These are phyloP conservation scores for Cololabis saira DNA, from an alignment of 2,113 vertebrate species.

Conservation along the genomic window DNA sequence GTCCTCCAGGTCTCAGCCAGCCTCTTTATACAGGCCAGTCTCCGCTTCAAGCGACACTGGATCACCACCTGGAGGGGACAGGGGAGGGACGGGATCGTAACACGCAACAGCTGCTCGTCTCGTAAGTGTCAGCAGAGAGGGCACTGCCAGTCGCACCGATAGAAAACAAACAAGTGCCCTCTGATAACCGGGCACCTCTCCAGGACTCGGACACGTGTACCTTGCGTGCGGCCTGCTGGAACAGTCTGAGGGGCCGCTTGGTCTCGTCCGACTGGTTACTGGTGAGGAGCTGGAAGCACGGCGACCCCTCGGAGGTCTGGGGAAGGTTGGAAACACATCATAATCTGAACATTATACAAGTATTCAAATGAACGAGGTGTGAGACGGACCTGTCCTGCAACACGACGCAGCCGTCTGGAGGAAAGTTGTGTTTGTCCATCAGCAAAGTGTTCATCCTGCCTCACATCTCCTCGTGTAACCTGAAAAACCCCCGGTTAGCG, in stretches of 20 bases:
- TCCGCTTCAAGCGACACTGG: slow-evolving; percentile 78
- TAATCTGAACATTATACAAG: too few relatives aligned
- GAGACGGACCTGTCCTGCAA: slow-evolving; percentile 79
- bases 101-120: too few relatives aligned
- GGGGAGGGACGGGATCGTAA: background rate
- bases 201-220: slow-evolving; percentile 63
- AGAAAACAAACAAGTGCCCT: too few relatives aligned
- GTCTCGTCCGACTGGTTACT: slow-evolving; percentile 82
- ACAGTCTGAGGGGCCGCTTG: slow-evolving; percentile 77
- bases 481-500: slow-evolving; percentile 42
- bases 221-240: slow-evolving; percentile 90
- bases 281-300: slow-evolving; percentile 81
- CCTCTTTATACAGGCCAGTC: slow-evolving; percentile 76
- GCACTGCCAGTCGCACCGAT: too few relatives aligned
- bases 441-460: slow-evolving; percentile 74
- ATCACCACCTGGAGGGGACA: slow-evolving; percentile 78
- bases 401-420: slow-evolving; percentile 71
- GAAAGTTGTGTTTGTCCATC: slow-evolving; percentile 65
- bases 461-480: slow-evolving; percentile 78
- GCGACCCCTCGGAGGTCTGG: slow-evolving; percentile 70
- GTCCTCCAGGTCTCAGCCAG: slow-evolving; percentile 44
- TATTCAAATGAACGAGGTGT: background rate
- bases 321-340: slow-evolving; percentile 12
- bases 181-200: too few relatives aligned
- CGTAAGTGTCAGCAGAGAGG: too few relatives aligned